A percentile compares a stretch with the other conserved stretches of the same genome.
Conservation (phyloP, 2,888 invertebrate species). For the Hemaris fuciformis region DNA sequence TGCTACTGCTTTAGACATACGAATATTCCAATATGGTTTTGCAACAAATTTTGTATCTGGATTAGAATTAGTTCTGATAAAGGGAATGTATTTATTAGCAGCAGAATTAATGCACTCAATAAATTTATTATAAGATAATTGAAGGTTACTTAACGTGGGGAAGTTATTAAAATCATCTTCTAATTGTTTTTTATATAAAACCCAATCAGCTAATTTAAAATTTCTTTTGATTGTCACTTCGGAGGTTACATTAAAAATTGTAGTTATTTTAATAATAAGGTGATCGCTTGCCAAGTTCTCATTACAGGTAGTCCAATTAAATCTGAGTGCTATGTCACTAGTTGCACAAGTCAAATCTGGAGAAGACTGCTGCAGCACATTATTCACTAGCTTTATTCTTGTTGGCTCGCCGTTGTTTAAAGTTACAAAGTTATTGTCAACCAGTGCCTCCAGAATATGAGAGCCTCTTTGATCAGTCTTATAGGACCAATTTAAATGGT, state of each 20-base stretch:
- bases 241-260: not conserved
- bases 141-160: not conserved
- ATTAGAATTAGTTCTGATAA: not conserved
- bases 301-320: slow-evolving; percentile 20
- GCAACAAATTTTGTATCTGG: slow-evolving; percentile 13
- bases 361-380: slow-evolving; percentile 18
- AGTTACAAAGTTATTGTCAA: slow-evolving; percentile 17
- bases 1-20: slow-evolving; percentile 13
- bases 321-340: slow-evolving; percentile 21
- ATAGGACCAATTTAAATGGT: slow-evolving; percentile 22
- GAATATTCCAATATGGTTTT: slow-evolving; percentile 13
- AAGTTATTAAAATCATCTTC: not conserved
- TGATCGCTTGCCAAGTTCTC: slow-evolving; percentile 26
- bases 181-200: slow-evolving; percentile 1
- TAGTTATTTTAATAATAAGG: slow-evolving; percentile 17
- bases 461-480: slow-evolving; percentile 22
- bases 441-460: slow-evolving; percentile 20
- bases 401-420: slow-evolving; percentile 25
- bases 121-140: no score
- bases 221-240: slow-evolving; percentile 18
- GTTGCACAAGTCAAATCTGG: slow-evolving; percentile 25
- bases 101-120: slow-evolving; percentile 9
- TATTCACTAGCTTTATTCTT: slow-evolving; percentile 18
- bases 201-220: no score
- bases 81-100: slow-evolving; percentile 16